Conservation (phyloP, 2,113 vertebrate genomes). For the Sitta europaea region DNA sequence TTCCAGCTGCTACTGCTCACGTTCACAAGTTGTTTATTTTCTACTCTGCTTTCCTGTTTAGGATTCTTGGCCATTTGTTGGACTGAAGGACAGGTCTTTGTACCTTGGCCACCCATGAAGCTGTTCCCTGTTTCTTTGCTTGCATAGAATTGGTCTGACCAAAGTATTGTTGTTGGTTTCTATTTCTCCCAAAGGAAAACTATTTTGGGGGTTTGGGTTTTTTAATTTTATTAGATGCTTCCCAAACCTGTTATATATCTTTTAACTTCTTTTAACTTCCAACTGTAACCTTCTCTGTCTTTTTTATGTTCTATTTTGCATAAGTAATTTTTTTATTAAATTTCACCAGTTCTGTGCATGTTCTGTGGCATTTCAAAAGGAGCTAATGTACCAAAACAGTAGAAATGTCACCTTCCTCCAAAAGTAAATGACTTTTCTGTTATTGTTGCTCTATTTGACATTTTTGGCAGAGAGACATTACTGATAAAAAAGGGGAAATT, state of each 20-base stretch:
- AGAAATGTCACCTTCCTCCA: slow-evolving; percentile 14
- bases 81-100: background rate
- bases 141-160: background rate
- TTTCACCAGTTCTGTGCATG: background rate
- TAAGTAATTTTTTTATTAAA: background rate
- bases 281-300: background rate
- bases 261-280: background rate
- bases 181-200: background rate
- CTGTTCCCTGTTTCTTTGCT: background rate
- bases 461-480: background rate
- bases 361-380: slow-evolving; percentile 10
- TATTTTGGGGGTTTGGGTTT: background rate
- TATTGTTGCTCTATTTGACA: background rate
- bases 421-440: background rate
- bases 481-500: background rate
- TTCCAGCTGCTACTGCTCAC: slow-evolving; percentile 36
- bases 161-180: background rate
- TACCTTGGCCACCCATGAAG: slow-evolving; percentile 8
- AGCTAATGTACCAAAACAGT: background rate
- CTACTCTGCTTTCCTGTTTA: background rate
- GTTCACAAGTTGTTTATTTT: slow-evolving; percentile 26
- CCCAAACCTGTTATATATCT: background rate
- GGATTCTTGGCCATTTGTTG: background rate
- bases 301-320: background rate
- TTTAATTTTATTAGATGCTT: background rate